A percentile compares a stretch with the other conserved stretches of the same genome.
Conservation (phyloP, 2,888 invertebrate genomes). For the Acronicta alni region DNA sequence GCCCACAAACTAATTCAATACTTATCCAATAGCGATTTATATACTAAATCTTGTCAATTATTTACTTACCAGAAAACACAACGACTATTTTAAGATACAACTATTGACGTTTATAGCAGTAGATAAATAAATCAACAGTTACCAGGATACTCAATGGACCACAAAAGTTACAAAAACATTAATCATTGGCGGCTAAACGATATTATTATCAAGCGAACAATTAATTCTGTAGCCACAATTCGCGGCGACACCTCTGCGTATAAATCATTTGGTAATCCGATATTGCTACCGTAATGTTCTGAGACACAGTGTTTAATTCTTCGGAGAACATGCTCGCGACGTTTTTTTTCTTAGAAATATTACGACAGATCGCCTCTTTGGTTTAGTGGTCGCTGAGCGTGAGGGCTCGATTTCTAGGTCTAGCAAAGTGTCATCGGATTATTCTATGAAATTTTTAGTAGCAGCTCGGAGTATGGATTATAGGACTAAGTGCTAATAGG, state of each 20-base stretch:
- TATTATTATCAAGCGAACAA: constrained; percentile 72
- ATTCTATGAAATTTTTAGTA: no score
- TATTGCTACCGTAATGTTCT: constrained; percentile 65
- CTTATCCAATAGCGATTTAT: no score
- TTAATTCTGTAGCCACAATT: constrained; percentile 69
- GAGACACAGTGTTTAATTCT: constrained; percentile 49
- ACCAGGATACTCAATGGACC: constrained; percentile 35
- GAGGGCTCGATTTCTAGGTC: no score
- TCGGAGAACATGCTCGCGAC: constrained; percentile 13
- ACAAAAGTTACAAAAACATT: constrained; percentile 62
- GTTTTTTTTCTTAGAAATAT: no score
- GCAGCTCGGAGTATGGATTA: no score
- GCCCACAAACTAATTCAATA: no score
- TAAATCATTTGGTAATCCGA: constrained; percentile 76
- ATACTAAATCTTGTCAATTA: neutral
- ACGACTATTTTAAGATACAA: constrained; percentile 19
- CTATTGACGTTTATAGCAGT: constrained; percentile 14
- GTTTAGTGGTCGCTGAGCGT: no score
- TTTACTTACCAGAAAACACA: neutral
- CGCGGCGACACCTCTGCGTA: constrained; percentile 68
- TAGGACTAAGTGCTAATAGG: no score
- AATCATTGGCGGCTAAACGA: constrained; percentile 65
- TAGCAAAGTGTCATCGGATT: no score
- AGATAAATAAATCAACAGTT: constrained; percentile 39
- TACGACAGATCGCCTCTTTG: no score